Base-by-base conservation (phyloP, 2,113 vertebrate species). In the Raja brachyura region DNA sequence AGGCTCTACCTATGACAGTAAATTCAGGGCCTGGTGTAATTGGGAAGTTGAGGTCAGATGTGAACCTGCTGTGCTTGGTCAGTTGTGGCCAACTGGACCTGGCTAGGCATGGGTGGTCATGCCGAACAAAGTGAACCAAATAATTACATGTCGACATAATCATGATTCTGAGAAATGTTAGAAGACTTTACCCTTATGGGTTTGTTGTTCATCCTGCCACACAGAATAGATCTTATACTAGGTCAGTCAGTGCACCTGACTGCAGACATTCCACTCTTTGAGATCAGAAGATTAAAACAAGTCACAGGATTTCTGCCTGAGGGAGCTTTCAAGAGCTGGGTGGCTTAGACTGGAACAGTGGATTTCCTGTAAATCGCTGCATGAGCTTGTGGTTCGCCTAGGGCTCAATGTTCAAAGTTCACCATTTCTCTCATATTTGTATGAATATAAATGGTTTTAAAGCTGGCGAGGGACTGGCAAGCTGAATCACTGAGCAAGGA, bases 221-320 rank as follows among this genome's bases (percentile, higher is more conserved):
- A 54, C 48, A 68, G 61, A 33, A 90, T 68, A 68, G 31, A 25
- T 68, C 39, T 20, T 20, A 5, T 90, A 33, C 20, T 13, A 48
- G 66, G 63, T 92, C 66, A 92, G 31, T 92, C 13, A 16, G 66
- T 90, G 20, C 86, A 94, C 93, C 94, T 94, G 95, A 94, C 94
- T 93, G 94, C 93, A 95, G 95, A 95, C 94, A 95, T 93, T 94
- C 94, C 93, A 90, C 94, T 94, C 93, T 90, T 90, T 25, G 33
- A 70, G 88, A 95, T 95, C 95, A 93, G 93, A 94, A 95, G 95
- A 95, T 95, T 94, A 95, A 96, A 95, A 94, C 93, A 94, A 96
- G 94, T 95, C 95, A 95, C 94, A 96, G 94, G 95, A 95, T 95
- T 75, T 93, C 75, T 95, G 94, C 94, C 95, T 95, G 93, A 0